Base-by-base conservation (phyloP, 2,888 invertebrate genomes). In the Cheilosia impressa region DNA sequence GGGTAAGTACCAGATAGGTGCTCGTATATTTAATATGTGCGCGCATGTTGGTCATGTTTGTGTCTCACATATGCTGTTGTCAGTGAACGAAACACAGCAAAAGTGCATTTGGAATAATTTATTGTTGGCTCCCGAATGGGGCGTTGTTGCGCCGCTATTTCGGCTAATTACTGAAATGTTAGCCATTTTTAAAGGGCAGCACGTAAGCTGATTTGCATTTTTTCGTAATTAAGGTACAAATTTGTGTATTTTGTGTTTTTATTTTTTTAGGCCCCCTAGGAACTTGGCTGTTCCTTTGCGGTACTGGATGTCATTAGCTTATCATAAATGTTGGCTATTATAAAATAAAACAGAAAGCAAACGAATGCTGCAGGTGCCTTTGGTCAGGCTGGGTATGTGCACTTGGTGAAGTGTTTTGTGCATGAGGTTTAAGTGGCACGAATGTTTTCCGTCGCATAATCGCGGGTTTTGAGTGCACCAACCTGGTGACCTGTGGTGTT, bases 121-220 rank as follows among this genome's bases (percentile, higher is more conserved):
- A 13, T 76, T 72, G 68, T 85, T 81, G 85, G 85, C 85, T 78
- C 63, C 47, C 76, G 57, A 45, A 57, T 77, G 80, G 85, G 76
- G 76, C 80, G 68, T 72, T 72, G 66, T 63, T 80, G 85, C 85
- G 85, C 85, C 85, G 57, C 31, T 52, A 72, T 72, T 80, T 81
- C 76, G 77, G 66, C 77, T 80, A 85, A 81, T 81, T 80, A 72
- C 85, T 57, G 52, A 80, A 81, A 80, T 76, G 71, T 62, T 57
- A 66, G 68, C 76, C 76, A 77, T 77, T 85, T 81, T 81, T 68
- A 66, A 85, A 72, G 72, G 72, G 80, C 76, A 80, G 62, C 76
- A 76, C 58, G 53, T 76, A 52, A 27, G 27, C 66, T 77, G 63
- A 80, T 85, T 85, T 85, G 80, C 85, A 85, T 85, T 60, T 80